Base-by-base conservation (phyloP, 2,888 invertebrate species). In the Arrhopalites spinosus region DNA sequence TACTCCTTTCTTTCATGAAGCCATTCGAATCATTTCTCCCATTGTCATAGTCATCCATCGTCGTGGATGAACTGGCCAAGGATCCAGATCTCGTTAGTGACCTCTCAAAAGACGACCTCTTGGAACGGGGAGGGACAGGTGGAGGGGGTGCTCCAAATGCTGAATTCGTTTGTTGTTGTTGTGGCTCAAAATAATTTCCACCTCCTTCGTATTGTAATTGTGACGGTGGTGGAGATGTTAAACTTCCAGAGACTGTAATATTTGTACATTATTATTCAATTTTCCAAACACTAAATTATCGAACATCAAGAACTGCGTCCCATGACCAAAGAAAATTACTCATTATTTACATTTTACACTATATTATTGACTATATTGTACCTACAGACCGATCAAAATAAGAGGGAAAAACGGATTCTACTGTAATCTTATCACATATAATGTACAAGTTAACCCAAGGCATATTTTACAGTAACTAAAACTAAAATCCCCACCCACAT, bases 81-180 rank as follows among this genome's bases (percentile, higher is more conserved):
- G 36, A 36, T 11, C 36, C 36, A 3, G 59, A 59, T 15, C 25
- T 59, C 25, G 59, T 25, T 15, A 27, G 8, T 59, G 68, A 27
- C n/a, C 66, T 30, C 29, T 73, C 66, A 30, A 63, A 66, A 7
- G 73, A 67, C 20, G 64, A 75, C 67, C 82, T 73, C 68, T 80
- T 81, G 8, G 78, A 76, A 25, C 83, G 72, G 43, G 83, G 83
- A 1, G 83, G 83, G 11, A 83, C 83, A 64, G 81, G 81, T 23
- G 82, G 82, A 1, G 81, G 77, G 15, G 80, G 80, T 29, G 30
- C 2, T 59, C 7, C 13, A 25, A 5, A n/a, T 3, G 47, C 8
- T 63, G 30, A 23, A 36, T 50, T 68, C 27, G 27, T 43, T 17
- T 5, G 23, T 25, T 27, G 25, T 20, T n/a, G n/a, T n/a, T n/a